Percentiles rank a stretch among this genome's conserved stretches.
These are phyloP conservation scores for Sminthurides bifidus DNA, from an alignment of 1,140 invertebrate species.

Conservation along the genomic window DNA sequence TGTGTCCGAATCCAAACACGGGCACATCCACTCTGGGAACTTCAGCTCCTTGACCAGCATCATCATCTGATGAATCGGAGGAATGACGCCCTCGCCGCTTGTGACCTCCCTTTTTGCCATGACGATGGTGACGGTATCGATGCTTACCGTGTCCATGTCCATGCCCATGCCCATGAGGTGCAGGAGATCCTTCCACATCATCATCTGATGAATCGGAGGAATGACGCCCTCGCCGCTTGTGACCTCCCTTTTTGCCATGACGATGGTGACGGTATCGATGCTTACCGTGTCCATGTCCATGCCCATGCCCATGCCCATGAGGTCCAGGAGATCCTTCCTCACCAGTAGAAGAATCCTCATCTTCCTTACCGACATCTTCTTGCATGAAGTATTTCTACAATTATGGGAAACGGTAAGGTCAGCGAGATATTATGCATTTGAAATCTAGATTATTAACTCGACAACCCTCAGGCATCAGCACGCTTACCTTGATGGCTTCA, in stretches of 20 bases:
- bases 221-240: not conserved
- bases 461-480: too few species aligned
- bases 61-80: not conserved
- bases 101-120: too few species aligned
- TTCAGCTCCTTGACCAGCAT: not conserved
- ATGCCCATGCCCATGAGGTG: slow-evolving; percentile 6
- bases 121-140: not conserved
- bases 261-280: not conserved
- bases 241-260: too few species aligned
- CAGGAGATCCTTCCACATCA: not conserved
- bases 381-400: not conserved
- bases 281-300: too few species aligned
- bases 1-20: too few species aligned
- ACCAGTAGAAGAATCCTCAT: too few species aligned
- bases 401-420: not conserved
- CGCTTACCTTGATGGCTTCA: slow-evolving; percentile 23
- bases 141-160: too few species aligned
- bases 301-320: slow-evolving; percentile 9
- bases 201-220: not conserved
- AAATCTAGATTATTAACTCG: too few species aligned
- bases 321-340: not conserved
- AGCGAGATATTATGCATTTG: not conserved
- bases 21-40: not conserved
- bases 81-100: not conserved
- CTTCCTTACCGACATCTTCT: not conserved